phyloP scores from a whole-genome alignment of 2,113 vertebrate genomes.

The Barbus barbus region DNA sequence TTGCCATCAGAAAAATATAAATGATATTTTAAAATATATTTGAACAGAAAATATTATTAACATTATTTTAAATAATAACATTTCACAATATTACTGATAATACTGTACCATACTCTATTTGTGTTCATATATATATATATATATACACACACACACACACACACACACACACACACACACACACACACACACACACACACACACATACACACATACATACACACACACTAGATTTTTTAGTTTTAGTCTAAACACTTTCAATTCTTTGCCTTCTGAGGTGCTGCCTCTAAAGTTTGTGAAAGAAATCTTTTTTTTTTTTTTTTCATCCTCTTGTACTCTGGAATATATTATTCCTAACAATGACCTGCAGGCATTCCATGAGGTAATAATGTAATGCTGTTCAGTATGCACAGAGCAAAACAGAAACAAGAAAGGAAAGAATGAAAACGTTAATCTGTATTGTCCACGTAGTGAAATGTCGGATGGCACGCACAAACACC shows the following conservation, averaged over 20 bases:
- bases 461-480: slow-evolving; percentile 13
- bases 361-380: slow-evolving; percentile 5
- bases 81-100: no score
- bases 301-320: background rate
- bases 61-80: no score
- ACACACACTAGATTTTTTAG: no score
- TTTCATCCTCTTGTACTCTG: background rate
- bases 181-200: no score
- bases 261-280: background rate
- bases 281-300: background rate
- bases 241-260: background rate
- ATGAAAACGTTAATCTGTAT: slow-evolving; percentile 10
- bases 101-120: no score
- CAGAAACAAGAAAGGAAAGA: slow-evolving; percentile 14
- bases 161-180: no score
- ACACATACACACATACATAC: no score
- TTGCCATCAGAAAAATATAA: no score
- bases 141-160: no score
- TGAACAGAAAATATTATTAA: no score
- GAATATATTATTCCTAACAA: background rate
- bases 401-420: background rate
- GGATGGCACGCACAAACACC: slow-evolving; percentile 14
- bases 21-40: no score
- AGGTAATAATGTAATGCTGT: background rate
- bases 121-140: no score